Conservation (phyloP, 2,113 vertebrate genomes). For the Copsychus sechellarum region DNA sequence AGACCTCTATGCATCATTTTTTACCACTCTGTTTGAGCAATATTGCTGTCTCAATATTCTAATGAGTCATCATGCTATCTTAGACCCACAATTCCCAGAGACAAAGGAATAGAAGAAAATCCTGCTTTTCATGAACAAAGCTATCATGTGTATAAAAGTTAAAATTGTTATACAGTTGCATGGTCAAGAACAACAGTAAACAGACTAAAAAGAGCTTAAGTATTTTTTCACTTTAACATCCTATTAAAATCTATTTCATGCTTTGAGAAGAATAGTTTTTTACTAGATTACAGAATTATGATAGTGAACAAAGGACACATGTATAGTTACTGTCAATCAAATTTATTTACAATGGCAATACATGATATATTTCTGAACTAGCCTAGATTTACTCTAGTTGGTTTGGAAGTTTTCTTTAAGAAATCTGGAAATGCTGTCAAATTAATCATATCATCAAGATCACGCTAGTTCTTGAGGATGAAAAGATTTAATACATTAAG, state of each 20-base stretch:
- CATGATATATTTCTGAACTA: background rate
- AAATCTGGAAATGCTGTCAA: slow-evolving; percentile 4
- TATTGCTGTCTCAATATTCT: background rate
- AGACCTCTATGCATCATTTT: background rate
- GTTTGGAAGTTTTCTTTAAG: background rate
- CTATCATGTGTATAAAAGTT: background rate
- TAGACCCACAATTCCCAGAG: background rate
- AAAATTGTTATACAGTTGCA: background rate
- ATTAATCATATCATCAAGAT: background rate
- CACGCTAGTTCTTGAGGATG: background rate
- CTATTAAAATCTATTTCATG: background rate
- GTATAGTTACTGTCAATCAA: background rate
- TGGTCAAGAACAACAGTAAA: background rate
- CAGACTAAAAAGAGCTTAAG: background rate
- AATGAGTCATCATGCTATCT: background rate
- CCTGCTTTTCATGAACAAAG: background rate
- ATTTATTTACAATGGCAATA: background rate
- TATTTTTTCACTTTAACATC: background rate
- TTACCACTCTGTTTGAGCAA: background rate
- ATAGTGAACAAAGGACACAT: background rate
- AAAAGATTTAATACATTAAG: background rate
- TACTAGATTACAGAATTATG: background rate
- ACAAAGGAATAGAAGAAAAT: background rate
- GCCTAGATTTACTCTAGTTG: background rate
- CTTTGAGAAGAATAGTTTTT: background rate